Evolutionary conservation across 2,888 invertebrate species (phyloP).

Genomic region (Fragum fragum): DNA sequence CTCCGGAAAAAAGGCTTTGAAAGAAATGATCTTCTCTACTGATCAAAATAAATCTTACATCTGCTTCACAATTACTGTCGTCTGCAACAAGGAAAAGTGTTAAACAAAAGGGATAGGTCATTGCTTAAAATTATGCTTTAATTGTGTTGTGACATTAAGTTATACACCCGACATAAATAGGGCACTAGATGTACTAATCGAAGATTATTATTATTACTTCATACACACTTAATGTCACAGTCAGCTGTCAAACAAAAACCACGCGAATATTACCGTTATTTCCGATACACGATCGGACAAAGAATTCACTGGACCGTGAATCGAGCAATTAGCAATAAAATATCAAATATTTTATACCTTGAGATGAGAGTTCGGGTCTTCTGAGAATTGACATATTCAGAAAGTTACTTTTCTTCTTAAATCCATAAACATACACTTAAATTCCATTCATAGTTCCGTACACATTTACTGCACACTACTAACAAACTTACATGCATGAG

Average conservation of each 20-base stretch:
- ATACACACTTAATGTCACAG: background rate
- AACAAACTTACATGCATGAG: constrained; percentile 29
- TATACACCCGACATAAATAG: background rate
- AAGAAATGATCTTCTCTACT: too few relatives aligned
- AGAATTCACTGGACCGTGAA: constrained; percentile 51
- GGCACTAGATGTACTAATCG: background rate
- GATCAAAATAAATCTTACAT: too few relatives aligned
- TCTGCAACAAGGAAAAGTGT: background rate
- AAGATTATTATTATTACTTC: background rate
- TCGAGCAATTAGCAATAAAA: background rate
- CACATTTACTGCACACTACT: constrained; percentile 27
- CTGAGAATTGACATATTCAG: constrained; percentile 54
- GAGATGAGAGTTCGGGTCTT: constrained; percentile 68
- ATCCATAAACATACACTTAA: constrained; percentile 24
- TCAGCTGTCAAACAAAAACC: constrained; percentile 39
- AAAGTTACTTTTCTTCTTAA: constrained; percentile 5
- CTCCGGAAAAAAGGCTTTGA: too few relatives aligned
- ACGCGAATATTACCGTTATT: constrained; percentile 35
- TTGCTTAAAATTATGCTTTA: background rate
- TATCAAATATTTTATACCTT: constrained; percentile 61
- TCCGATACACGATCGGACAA: constrained; percentile 49
- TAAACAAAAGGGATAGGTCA: background rate
- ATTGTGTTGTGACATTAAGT: background rate
- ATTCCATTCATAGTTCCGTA: constrained; percentile 32
- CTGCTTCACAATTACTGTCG: background rate